phyloP scores from a whole-genome alignment of 92 coral and sea anemone species.

The Blastomussa wellsi region DNA sequence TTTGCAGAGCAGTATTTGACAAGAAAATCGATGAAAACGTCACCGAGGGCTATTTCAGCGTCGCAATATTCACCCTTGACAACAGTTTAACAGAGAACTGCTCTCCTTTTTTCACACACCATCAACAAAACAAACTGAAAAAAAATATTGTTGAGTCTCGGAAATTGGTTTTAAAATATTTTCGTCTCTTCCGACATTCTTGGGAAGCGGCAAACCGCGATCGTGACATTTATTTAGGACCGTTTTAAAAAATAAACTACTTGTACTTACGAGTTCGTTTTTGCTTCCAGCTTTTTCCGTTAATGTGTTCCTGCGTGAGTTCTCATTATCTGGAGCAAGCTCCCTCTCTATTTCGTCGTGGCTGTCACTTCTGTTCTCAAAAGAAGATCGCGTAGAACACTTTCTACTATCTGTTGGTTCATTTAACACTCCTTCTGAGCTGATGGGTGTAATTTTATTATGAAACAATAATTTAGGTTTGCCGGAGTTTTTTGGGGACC shows the following conservation, averaged over 20 bases:
- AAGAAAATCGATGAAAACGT: neutral
- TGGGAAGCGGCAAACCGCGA: neutral
- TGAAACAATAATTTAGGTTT: conserved; percentile 59
- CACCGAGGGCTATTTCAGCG: neutral
- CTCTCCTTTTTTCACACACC: neutral
- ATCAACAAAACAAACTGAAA: neutral
- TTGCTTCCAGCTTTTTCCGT: conserved; percentile 51
- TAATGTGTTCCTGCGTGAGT: conserved; percentile 17
- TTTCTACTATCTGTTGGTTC: conserved; percentile 30
- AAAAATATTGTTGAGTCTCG: neutral
- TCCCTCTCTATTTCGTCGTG: conserved; percentile 40
- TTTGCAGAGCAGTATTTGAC: neutral
- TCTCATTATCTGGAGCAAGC: conserved; percentile 26
- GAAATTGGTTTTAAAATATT: neutral
- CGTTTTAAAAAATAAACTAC: no score
- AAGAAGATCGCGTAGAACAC: conserved; percentile 12
- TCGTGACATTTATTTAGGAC: no score
- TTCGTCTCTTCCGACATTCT: neutral
- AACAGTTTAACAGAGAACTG: neutral
- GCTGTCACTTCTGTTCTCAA: conserved; percentile 39
- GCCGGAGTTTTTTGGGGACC: conserved; percentile 28
- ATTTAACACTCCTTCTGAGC: conserved; percentile 35
- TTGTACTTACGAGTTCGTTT: conserved; percentile 54
- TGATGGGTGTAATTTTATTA: conserved; percentile 62
- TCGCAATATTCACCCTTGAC: neutral